A percentile compares a stretch with the other conserved stretches of the same genome.
These are phyloP conservation scores for Siphonodentalium dalli DNA, from an alignment of 2,888 invertebrate genomes.

Conservation along the genomic window DNA sequence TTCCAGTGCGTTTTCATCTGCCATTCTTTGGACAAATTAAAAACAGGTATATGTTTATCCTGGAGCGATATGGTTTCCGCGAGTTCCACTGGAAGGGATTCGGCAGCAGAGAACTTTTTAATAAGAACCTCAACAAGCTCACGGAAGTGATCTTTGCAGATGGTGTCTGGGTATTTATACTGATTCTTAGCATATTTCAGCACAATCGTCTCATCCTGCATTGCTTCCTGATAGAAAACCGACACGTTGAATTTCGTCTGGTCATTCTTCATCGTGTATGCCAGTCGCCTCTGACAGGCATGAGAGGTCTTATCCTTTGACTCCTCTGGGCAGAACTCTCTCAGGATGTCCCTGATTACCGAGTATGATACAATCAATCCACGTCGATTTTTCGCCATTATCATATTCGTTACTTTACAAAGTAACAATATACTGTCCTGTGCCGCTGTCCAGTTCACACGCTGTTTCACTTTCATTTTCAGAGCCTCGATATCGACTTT, in stretches of 20 bases:
- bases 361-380: conserved; percentile 32
- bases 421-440: conserved; percentile 79
- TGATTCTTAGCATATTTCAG: too few species aligned
- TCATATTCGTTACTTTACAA: conserved; percentile 73
- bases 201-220: too few species aligned
- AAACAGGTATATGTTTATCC: too few species aligned
- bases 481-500: conserved; percentile 74
- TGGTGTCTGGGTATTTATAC: too few species aligned
- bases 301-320: conserved; percentile 75
- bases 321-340: conserved; percentile 39
- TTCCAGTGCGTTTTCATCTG: too few species aligned
- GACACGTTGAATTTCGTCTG: conserved; percentile 71
- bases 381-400: conserved; percentile 62
- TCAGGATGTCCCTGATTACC: conserved; percentile 41
- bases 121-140: too few species aligned
- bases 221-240: conserved; percentile 72
- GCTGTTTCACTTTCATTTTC: conserved; percentile 69
- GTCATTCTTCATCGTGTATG: conserved; percentile 72
- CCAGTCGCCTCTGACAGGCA: conserved; percentile 74
- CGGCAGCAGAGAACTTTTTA: too few species aligned
- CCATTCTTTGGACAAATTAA: too few species aligned
- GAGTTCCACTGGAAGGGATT: too few species aligned
- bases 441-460: conserved; percentile 72
- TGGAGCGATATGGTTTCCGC: too few species aligned
- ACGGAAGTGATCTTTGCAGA: too few species aligned